Base-by-base conservation (phyloP, 1,140 invertebrate genomes). In the Phymorhynchus buccinoides region DNA sequence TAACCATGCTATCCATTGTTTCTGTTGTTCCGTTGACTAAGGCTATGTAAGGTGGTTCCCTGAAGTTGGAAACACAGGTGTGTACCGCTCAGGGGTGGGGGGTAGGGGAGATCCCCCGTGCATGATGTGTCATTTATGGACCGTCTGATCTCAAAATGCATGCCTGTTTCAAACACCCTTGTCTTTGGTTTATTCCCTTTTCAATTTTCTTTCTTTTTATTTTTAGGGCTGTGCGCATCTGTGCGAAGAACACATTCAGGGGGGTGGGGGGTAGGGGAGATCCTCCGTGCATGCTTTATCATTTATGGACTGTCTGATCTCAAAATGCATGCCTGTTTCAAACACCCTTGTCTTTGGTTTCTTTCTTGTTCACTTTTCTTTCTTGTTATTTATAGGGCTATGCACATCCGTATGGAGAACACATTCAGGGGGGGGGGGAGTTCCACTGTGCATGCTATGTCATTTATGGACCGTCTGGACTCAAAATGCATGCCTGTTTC, bases 21-120 rank as follows among this genome's bases (percentile, higher is more conserved):
- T 39, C 18, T 75, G 81, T 73, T 85, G 77, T 80, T 66, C 71
- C 41, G 12, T 52, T n/a, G 30, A 35, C 77, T 18, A 83, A 84
- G 86, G 83, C 52, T 84, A 82, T 87, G 52, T 87, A 75, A 41
- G 80, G 39, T 87, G 86, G 86, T 81, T 56, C 79, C 77, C 82
- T 32, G 85, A 86, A 42, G 79, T 86, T 42, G 83, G 77, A 48
- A 80, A 39, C 52, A n/a, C 85, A 86, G 84, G 84, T 85, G 79
- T 85, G 84, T 85, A 82, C 37, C 32, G 73, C n/a, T n/a, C n/a
- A n/a, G n/a, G n/a, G n/a, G n/a, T n/a, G n/a, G n/a, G n/a, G n/a
- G n/a, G n/a, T n/a, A n/a, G n/a, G n/a, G n/a, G n/a, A n/a, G n/a
- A n/a, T n/a, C n/a, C n/a, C n/a, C n/a, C n/a, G 12, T 77, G 73